phyloP scores from a whole-genome alignment of 1,140 invertebrate species.

The Diorhabda elongata region DNA sequence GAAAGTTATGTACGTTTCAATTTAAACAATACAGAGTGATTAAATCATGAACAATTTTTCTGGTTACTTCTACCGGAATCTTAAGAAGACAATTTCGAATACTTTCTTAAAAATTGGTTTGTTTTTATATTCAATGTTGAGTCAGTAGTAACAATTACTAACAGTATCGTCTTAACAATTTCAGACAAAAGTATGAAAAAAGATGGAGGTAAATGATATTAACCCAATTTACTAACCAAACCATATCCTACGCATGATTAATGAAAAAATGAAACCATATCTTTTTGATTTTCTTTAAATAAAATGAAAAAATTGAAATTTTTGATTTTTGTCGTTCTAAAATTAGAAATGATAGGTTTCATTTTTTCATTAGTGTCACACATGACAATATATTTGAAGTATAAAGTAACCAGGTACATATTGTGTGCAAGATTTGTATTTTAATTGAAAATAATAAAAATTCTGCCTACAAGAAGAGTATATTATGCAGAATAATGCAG shows the following conservation, averaged over 20 bases:
- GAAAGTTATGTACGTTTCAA: too few relatives aligned
- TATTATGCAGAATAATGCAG: too few relatives aligned
- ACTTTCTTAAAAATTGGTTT: too few relatives aligned
- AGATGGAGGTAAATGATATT: constrained; percentile 63
- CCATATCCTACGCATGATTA: constrained; percentile 10
- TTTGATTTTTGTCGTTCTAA: neutral
- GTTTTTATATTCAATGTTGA: too few relatives aligned
- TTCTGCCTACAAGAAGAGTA: too few relatives aligned
- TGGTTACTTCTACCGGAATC: too few relatives aligned
- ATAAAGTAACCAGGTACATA: neutral
- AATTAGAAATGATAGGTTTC: neutral
- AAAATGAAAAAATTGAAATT: too few relatives aligned
- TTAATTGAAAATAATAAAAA: too few relatives aligned
- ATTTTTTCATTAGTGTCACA: neutral
- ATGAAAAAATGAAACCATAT: constrained; percentile 15
- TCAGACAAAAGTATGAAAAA: constrained; percentile 68
- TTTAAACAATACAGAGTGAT: too few relatives aligned
- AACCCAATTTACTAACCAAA: constrained; percentile 17
- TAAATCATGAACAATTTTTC: too few relatives aligned
- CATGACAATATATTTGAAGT: neutral
- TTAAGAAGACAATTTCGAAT: too few relatives aligned
- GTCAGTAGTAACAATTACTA: constrained; percentile 11
- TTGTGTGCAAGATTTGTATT: too few relatives aligned
- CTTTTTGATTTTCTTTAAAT: neutral
- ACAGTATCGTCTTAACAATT: constrained; percentile 45